Conservation (phyloP, 2,113 vertebrate species). For the Pterocles burchelli region DNA sequence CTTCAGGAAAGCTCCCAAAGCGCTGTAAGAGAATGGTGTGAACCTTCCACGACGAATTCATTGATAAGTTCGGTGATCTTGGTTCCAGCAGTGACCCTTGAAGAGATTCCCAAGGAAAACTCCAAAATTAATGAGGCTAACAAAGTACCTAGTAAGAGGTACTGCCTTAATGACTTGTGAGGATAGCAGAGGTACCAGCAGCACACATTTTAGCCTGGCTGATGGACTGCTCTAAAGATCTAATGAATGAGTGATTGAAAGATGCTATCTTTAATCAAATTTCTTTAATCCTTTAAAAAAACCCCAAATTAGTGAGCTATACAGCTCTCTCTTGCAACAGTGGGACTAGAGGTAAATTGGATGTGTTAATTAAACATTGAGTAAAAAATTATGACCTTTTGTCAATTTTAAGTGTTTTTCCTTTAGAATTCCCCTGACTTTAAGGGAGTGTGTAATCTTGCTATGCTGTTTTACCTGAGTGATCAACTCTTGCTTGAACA, state of each 20-base stretch:
- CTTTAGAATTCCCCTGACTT: background rate
- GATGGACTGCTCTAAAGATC: background rate
- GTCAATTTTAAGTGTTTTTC: conserved; percentile 26
- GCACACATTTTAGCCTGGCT: background rate
- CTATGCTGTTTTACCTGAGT: background rate
- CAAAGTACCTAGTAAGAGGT: background rate
- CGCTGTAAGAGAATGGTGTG: background rate
- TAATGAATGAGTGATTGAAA: fast-evolving
- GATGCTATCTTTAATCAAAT: background rate
- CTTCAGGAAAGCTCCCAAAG: background rate
- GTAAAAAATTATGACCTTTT: background rate
- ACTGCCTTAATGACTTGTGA: background rate
- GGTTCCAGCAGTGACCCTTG: background rate
- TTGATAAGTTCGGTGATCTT: background rate
- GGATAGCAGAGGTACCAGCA: background rate
- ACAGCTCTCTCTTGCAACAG: background rate
- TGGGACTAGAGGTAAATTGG: background rate
- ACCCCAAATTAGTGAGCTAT: background rate
- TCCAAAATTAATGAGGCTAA: background rate
- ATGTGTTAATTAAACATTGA: conserved; percentile 27
- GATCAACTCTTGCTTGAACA: background rate
- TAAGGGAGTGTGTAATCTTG: background rate
- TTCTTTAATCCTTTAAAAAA: background rate
- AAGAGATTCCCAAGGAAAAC: background rate
- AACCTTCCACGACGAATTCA: background rate